These are phyloP conservation scores for Dicaeum eximium DNA, from an alignment of 2,113 vertebrate species.

Conservation along the genomic window DNA sequence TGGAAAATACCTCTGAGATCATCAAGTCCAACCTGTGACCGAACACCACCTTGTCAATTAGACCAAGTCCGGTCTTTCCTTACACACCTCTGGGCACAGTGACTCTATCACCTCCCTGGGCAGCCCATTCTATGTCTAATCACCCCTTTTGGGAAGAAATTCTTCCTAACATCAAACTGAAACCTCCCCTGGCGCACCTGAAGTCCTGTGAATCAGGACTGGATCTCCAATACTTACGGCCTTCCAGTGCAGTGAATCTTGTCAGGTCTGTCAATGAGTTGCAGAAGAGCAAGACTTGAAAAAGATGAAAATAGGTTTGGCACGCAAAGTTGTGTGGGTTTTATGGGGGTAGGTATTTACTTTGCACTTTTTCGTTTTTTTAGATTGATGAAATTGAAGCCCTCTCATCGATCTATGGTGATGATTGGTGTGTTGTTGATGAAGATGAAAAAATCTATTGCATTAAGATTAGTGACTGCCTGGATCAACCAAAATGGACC, in stretches of 20 bases:
- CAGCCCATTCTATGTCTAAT: not conserved
- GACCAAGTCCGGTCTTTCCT: not conserved
- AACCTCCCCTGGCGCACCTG: fast-evolving
- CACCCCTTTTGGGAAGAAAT: not conserved
- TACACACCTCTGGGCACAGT: fast-evolving
- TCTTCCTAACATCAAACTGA: not conserved
- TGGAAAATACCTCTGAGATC: not conserved
- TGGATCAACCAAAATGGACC: constrained; percentile 81
- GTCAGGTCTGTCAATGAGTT: not conserved
- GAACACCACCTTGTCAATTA: fast-evolving
- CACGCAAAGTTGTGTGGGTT: not conserved
- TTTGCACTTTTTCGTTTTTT: not conserved
- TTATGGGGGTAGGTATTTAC: not conserved
- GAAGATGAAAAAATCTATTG: constrained; percentile 91
- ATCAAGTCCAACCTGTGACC: not conserved
- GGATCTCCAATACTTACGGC: fast-evolving
- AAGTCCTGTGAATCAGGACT: not conserved
- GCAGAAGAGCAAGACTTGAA: not conserved
- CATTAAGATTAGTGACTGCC: constrained; percentile 83
- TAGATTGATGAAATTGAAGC: constrained; percentile 97
- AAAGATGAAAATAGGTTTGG: not conserved
- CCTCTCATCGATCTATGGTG: constrained; percentile 92
- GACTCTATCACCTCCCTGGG: not conserved
- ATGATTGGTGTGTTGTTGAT: constrained; percentile 95
- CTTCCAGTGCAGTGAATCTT: not conserved